phyloP scores from a whole-genome alignment of 2,113 vertebrate genomes.

The Prunella himalayana region DNA sequence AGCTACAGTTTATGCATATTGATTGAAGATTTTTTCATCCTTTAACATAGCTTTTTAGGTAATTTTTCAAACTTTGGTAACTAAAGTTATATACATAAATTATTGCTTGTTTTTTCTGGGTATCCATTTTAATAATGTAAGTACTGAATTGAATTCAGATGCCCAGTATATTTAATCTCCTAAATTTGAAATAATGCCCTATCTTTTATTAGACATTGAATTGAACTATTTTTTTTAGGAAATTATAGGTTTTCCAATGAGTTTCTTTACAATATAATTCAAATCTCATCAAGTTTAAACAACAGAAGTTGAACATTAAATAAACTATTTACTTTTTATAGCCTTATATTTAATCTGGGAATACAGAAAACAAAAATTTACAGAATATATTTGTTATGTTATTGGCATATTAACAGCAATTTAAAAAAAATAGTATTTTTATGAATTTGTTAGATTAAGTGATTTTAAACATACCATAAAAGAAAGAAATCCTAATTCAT shows the following conservation, averaged over 20 bases:
- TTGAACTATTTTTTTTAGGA: background rate
- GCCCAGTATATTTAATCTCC: background rate
- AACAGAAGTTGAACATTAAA: background rate
- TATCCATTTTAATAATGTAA: background rate
- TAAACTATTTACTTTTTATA: background rate
- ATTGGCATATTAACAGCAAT: background rate
- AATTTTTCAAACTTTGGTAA: background rate
- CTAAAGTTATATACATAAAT: background rate
- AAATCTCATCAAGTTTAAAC: background rate
- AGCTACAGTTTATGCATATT: background rate
- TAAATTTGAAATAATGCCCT: slow-evolving; percentile 1
- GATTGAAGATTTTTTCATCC: background rate
- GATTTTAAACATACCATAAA: background rate
- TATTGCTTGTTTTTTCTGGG: background rate
- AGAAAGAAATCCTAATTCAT: background rate
- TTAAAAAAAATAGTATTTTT: background rate
- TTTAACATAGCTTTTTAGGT: background rate
- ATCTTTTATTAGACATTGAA: background rate
- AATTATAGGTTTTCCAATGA: background rate
- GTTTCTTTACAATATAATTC: background rate
- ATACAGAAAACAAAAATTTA: background rate
- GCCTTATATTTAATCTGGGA: background rate
- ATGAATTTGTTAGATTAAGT: background rate
- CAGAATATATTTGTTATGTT: background rate
- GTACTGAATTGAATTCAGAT: background rate